A percentile compares a stretch with the other conserved stretches of the same genome.
Evolutionary conservation across 2,797 vertebrate genomes (phyloP).

Genomic region (Triplophysa yarkandensis): DNA sequence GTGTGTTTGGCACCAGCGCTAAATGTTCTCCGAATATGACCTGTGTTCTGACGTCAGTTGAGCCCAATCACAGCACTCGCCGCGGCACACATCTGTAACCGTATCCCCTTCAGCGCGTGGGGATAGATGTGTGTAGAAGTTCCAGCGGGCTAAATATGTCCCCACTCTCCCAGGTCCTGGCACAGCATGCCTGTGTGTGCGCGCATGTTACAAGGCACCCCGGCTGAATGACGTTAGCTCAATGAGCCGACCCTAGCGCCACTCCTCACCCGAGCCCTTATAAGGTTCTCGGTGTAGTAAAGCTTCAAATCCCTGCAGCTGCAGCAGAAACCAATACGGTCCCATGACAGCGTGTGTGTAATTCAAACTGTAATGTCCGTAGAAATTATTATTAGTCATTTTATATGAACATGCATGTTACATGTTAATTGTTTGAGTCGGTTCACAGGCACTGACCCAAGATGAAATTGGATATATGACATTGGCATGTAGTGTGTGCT

Average conservation of each 20-base stretch:
- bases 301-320: conserved; percentile 20
- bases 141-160: conserved; percentile 57
- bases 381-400: not conserved
- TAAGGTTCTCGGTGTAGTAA: conserved; percentile 52
- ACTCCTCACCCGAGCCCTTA: conserved; percentile 50
- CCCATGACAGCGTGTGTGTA: conserved; percentile 17
- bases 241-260: conserved; percentile 52
- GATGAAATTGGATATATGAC: not conserved
- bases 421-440: not conserved
- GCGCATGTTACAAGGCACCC: conserved; percentile 16
- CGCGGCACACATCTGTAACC: conserved; percentile 58
- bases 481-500: not conserved
- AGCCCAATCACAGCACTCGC: conserved; percentile 45
- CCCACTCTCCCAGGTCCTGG: conserved; percentile 39
- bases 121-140: conserved; percentile 32
- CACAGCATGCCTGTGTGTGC: conserved; percentile 23
- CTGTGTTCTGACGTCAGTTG: conserved; percentile 60
- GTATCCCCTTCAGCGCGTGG: conserved; percentile 44
- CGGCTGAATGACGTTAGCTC: conserved; percentile 52
- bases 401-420: not conserved
- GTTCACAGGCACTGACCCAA: not conserved
- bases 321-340: conserved; percentile 33
- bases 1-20: conserved; percentile 25
- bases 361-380: not conserved
- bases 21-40: conserved; percentile 55